A percentile compares a stretch with the other conserved stretches of the same genome.
phyloP scores from a whole-genome alignment of 2,797 vertebrate genomes.

The Manis pentadactyla region DNA sequence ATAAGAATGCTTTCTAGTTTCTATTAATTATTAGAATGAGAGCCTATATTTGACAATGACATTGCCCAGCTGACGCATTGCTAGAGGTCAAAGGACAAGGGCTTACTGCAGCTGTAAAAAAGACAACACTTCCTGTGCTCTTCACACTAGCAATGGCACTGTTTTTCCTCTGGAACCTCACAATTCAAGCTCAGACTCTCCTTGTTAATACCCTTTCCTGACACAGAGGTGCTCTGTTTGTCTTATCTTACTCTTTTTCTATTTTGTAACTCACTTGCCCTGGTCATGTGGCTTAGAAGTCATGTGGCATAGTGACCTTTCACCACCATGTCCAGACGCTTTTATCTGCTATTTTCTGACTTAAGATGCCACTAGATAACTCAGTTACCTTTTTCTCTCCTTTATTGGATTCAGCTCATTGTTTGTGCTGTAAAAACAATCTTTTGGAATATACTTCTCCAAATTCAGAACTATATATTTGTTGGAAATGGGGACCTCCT shows the following conservation, averaged over 20 bases:
- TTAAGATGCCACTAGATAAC: not conserved
- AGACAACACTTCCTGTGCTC: not conserved
- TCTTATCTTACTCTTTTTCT: not conserved
- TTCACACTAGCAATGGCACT: not conserved
- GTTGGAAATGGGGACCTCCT: not conserved
- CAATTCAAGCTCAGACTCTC: not conserved
- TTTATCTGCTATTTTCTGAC: constrained; percentile 38
- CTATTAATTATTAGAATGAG: constrained; percentile 54
- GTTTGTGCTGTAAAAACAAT: not conserved
- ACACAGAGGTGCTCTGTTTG: not conserved
- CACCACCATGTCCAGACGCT: not conserved
- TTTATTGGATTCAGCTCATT: constrained; percentile 24
- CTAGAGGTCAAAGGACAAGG: not conserved
- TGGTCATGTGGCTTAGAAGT: not conserved
- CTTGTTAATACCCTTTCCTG: not conserved
- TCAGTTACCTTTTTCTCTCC: not conserved
- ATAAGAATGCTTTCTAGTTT: constrained; percentile 52
- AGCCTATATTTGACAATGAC: constrained; percentile 14
- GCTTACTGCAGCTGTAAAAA: not conserved
- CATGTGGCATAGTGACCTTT: not conserved
- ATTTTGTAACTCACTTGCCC: not conserved
- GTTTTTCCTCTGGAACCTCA: not conserved
- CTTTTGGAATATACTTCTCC: not conserved
- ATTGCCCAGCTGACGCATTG: not conserved
- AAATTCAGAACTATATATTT: not conserved